A percentile compares a stretch with the other conserved stretches of the same genome.
phyloP scores from a whole-genome alignment of 2,797 vertebrate species.

The Enteromius afrohamiltoni region DNA sequence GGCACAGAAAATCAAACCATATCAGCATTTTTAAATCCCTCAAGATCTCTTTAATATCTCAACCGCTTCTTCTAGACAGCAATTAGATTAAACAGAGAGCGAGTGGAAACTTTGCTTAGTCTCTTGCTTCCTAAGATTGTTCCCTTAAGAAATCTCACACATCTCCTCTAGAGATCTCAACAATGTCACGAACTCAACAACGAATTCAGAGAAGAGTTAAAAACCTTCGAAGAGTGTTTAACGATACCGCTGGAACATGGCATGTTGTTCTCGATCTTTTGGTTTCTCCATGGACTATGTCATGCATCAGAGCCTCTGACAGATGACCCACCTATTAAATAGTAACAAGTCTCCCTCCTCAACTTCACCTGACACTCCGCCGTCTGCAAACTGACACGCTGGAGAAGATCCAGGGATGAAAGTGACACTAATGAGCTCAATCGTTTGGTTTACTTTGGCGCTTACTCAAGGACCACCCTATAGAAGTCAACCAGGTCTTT shows the following conservation, averaged over 20 bases:
- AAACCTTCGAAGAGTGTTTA: not conserved
- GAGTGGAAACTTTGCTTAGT: not conserved
- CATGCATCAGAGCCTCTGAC: conserved; percentile 64
- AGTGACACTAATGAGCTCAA: conserved; percentile 76
- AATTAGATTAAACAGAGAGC: not conserved
- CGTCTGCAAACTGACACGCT: conserved; percentile 69
- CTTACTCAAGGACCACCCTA: conserved; percentile 53
- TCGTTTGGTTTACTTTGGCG: conserved; percentile 64
- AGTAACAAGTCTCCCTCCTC: conserved; percentile 71
- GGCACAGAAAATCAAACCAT: not conserved
- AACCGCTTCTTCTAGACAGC: conserved; percentile 13
- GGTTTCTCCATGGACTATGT: conserved; percentile 5
- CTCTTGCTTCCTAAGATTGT: conserved; percentile 1
- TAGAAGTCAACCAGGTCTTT: not conserved
- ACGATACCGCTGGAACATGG: not conserved
- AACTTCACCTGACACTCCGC: conserved; percentile 56
- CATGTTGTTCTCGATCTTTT: not conserved
- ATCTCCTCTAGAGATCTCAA: not conserved
- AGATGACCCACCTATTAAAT: conserved; percentile 78
- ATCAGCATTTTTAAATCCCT: not conserved
- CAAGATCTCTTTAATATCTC: conserved; percentile 16
- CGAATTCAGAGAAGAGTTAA: not conserved
- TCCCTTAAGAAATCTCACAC: not conserved
- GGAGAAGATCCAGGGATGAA: conserved; percentile 68
- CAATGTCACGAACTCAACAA: not conserved